Conservation (phyloP, 30 jellyfish, hydroid and myxozoan species). For the Morbakka virulenta region DNA sequence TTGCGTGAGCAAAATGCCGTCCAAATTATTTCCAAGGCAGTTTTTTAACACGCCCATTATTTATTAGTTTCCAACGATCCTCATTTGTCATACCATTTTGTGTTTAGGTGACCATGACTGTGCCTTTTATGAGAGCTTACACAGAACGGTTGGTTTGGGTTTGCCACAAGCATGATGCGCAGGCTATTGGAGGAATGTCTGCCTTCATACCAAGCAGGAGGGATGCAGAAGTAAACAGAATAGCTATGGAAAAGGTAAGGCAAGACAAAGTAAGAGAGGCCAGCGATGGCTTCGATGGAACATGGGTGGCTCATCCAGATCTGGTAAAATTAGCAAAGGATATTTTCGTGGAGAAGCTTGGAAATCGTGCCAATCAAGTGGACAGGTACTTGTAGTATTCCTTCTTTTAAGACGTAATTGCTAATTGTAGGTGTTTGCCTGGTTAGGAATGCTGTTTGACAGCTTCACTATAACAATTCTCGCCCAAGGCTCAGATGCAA, state of each 20-base stretch:
- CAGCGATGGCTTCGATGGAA: conserved; percentile 88
- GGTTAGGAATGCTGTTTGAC: background rate
- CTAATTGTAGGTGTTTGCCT: background rate
- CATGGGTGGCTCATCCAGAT: conserved; percentile 98
- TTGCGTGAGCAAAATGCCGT: too few relatives aligned
- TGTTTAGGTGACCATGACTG: conserved; percentile 83
- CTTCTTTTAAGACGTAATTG: too few relatives aligned
- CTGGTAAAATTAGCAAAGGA: conserved; percentile 78
- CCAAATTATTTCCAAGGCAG: too few relatives aligned
- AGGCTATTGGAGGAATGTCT: conserved; percentile 99
- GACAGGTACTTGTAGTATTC: conserved; percentile 39
- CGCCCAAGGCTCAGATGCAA: too few relatives aligned
- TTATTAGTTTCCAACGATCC: too few relatives aligned
- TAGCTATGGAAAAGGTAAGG: conserved; percentile 82
- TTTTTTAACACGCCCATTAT: too few relatives aligned
- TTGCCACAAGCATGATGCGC: conserved; percentile 90
- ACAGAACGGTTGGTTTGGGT: conserved; percentile 82
- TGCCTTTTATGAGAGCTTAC: conserved; percentile 81
- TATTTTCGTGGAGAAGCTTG: conserved; percentile 57
- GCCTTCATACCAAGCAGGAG: conserved; percentile 96
- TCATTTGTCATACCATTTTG: background rate
- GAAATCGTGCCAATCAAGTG: conserved; percentile 60
- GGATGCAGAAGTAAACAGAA: conserved; percentile 75
- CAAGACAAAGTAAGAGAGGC: conserved; percentile 86
- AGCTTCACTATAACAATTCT: background rate